Percentiles rank a stretch among this genome's conserved stretches.
These are phyloP conservation scores for Macropodus opercularis DNA, from an alignment of 2,797 vertebrate genomes.

Conservation along the genomic window DNA sequence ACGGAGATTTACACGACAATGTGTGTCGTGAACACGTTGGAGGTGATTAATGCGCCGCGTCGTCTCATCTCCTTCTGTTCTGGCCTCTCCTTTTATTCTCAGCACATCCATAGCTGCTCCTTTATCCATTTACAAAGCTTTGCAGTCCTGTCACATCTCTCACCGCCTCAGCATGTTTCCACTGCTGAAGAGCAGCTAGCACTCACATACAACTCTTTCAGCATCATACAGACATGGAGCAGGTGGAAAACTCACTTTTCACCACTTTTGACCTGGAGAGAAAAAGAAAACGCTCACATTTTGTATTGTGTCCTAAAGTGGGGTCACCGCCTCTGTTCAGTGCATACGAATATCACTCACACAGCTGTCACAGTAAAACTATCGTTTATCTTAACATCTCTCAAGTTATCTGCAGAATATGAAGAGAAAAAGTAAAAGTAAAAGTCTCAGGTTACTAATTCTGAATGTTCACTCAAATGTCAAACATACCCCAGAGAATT, in stretches of 20 bases:
- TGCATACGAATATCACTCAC: conserved; percentile 21
- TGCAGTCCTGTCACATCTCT: conserved; percentile 73
- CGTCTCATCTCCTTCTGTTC: conserved; percentile 46
- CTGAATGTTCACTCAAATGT: conserved; percentile 47
- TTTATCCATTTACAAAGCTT: conserved; percentile 71
- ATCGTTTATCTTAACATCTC: conserved; percentile 29
- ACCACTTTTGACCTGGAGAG: conserved; percentile 1
- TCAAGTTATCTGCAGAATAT: conserved; percentile 27
- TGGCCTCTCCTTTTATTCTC: conserved; percentile 53
- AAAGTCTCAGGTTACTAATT: conserved; percentile 29
- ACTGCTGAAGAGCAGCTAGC: conserved; percentile 43
- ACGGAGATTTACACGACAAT: conserved; percentile 23
- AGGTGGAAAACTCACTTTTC: neutral
- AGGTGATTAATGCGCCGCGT: conserved; percentile 42
- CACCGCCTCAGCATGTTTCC: conserved; percentile 58
- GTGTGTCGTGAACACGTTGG: conserved; percentile 37
- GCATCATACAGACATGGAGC: conserved; percentile 21
- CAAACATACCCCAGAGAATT: conserved; percentile 44
- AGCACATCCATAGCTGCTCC: conserved; percentile 59
- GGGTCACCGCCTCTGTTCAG: too few relatives aligned
- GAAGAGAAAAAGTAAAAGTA: conserved; percentile 40
- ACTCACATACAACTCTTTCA: conserved; percentile 29
- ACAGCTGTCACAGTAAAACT: conserved; percentile 27
- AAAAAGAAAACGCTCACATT: conserved; percentile 15
- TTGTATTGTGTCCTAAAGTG: too few relatives aligned